Base-by-base conservation (phyloP, 1,140 invertebrate species). In the Daktulosphaira vitifoliae region DNA sequence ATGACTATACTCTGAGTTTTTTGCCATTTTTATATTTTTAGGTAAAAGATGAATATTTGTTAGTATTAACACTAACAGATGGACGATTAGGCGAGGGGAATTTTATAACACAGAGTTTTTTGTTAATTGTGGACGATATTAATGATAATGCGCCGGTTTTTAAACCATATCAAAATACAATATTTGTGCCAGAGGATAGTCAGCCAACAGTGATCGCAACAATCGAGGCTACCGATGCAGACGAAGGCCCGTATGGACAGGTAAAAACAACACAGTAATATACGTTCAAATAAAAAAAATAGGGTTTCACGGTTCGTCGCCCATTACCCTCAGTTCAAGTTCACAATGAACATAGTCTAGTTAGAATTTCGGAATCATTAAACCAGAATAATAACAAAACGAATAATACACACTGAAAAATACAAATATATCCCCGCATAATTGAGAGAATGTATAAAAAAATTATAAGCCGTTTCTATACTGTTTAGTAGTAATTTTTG, bases 81-180 rank as follows among this genome's bases (percentile, higher is more conserved):
- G 89, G 89, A 49, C 84, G 86, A 71, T 80, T 92, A 23, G 88
- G 87, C 2, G 87, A 90, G 49, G 88, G 88, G 50, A 91, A 91
- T 73, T 93, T 85, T 76, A 87, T 96, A 65, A 92, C 89, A 4
- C 91, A 94, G 77, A 91, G 89, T 71, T 81, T 95, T 56, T 76
- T 94, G 59, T 76, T 94, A 15, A 78, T 93, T 50, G 89, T 95
- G 1, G 90, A 94, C 76, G 92, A 96, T 74, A 85, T 91, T 9
- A 95, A 95, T 71, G 92, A 95, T 77, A 92, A 92, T 78, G 83
- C 84, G 67, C 91, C 92, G 3, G 81, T 90, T 51, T 95, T 94
- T 74, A 83, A 86, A 71, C 85, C 88, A 13, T 91, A 92, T 76
- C 86, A 87, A 67, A 83, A 87, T 4, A 86, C 89, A 29, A 78